phyloP scores from a whole-genome alignment of 2,888 invertebrate species.

The Siphlonurus alternatus region DNA sequence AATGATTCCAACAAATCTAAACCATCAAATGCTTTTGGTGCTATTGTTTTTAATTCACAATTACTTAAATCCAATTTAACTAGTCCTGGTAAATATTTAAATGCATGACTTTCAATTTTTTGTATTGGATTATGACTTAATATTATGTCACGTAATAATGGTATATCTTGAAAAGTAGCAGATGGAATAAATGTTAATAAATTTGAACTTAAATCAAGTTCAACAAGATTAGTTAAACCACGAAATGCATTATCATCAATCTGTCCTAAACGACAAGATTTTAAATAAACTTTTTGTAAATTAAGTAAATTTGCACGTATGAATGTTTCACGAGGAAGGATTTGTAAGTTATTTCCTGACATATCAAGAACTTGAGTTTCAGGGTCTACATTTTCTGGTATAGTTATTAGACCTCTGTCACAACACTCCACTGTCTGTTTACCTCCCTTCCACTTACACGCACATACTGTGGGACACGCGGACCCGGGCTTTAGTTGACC shows the following conservation, averaged over 20 bases:
- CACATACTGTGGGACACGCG: constrained; percentile 60
- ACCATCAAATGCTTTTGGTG: constrained; percentile 22
- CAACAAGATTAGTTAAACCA: constrained; percentile 25
- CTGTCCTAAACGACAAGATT: constrained; percentile 22
- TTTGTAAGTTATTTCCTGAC: constrained; percentile 23
- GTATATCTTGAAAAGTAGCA: constrained; percentile 21
- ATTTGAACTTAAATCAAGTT: constrained; percentile 26
- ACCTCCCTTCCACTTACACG: constrained; percentile 85
- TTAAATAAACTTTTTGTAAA: constrained; percentile 25
- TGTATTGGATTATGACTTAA: constrained; percentile 23
- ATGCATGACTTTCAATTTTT: constrained; percentile 20
- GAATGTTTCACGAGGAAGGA: constrained; percentile 24
- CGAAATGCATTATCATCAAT: constrained; percentile 25
- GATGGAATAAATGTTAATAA: constrained; percentile 22
- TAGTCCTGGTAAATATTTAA: constrained; percentile 18
- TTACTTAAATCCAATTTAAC: constrained; percentile 22
- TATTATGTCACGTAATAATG: constrained; percentile 22
- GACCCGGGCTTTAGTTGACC: constrained; percentile 3
- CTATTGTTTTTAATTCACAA: constrained; percentile 21
- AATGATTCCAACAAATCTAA: constrained; percentile 20
- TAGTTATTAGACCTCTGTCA: constrained; percentile 52
- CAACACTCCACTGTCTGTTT: constrained; percentile 82
- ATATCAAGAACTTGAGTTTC: constrained; percentile 40
- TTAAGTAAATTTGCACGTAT: constrained; percentile 23
- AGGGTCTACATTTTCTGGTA: constrained; percentile 63